Evolutionary conservation across 2,113 vertebrate genomes (phyloP).

Genomic region (Triplophysa rosa): DNA sequence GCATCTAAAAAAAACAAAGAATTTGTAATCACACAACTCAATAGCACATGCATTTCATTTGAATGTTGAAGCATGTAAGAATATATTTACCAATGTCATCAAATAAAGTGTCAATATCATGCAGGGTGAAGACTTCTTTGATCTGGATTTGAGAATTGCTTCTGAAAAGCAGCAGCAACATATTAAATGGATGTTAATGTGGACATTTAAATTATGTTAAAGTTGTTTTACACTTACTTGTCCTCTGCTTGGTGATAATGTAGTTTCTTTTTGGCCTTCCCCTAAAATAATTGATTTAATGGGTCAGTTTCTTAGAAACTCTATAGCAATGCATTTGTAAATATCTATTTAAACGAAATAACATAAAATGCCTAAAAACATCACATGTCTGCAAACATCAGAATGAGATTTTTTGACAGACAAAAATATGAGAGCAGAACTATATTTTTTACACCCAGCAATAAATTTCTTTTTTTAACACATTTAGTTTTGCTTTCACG

Average conservation of each 20-base stretch:
- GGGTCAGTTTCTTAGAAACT: neutral
- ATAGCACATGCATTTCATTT: neutral
- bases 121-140: constrained; percentile 47
- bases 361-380: no score
- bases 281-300: constrained; percentile 55
- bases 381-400: no score
- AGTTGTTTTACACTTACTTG: constrained; percentile 52
- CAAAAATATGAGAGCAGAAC: no score
- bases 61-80: neutral
- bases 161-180: constrained; percentile 54
- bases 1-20: constrained; percentile 37
- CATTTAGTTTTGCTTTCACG: neutral
- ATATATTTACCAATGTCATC: constrained; percentile 65
- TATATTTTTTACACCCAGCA: no score
- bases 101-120: constrained; percentile 67
- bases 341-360: neutral
- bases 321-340: no score
- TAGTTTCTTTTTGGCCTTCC: constrained; percentile 68
- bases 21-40: neutral
- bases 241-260: constrained; percentile 54
- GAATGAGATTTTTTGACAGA: no score
- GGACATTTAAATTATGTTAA: neutral
- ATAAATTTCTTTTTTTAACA: neutral
- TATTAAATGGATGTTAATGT: neutral
- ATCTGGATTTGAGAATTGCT: constrained; percentile 4